phyloP scores from a whole-genome alignment of 2,797 vertebrate genomes.

The Percopsis omiscomaycus region DNA sequence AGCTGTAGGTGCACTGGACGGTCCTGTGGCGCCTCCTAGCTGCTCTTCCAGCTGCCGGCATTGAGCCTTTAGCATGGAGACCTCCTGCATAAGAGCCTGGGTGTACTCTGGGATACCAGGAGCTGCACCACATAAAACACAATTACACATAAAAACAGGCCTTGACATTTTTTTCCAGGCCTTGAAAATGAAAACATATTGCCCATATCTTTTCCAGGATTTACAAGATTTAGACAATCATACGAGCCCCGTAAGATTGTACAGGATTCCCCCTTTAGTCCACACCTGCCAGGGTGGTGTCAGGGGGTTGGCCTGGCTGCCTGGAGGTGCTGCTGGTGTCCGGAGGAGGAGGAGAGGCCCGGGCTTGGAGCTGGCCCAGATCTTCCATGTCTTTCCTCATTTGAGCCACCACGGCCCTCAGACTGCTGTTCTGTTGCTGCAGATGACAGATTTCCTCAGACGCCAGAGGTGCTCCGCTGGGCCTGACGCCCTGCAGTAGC shows the following conservation, averaged over 20 bases:
- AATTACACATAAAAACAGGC: background rate
- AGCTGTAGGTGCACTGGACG: conserved; percentile 2
- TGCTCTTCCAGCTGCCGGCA: conserved; percentile 62
- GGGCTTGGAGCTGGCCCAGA: conserved; percentile 53
- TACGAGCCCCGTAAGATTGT: background rate
- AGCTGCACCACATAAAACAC: background rate
- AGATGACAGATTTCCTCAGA: conserved; percentile 77
- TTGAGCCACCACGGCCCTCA: conserved; percentile 79
- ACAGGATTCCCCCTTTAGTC: background rate
- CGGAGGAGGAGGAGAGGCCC: conserved; percentile 4
- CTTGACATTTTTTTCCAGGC: background rate
- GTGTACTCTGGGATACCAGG: conserved; percentile 56
- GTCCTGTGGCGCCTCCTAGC: conserved; percentile 44
- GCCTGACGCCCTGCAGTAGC: conserved; percentile 34
- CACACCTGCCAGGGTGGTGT: conserved; percentile 48
- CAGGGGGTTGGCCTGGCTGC: conserved; percentile 5
- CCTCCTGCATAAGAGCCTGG: conserved; percentile 70
- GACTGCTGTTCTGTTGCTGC: conserved; percentile 81
- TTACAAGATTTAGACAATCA: too few species aligned
- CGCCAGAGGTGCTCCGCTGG: conserved; percentile 35
- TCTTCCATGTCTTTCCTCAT: conserved; percentile 91
- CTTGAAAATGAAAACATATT: background rate
- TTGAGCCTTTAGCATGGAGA: conserved; percentile 62
- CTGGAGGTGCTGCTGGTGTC: background rate
- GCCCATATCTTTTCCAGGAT: too few species aligned